Evolutionary conservation across 2,797 vertebrate species (phyloP).

Genomic region (Anguilla megastoma): DNA sequence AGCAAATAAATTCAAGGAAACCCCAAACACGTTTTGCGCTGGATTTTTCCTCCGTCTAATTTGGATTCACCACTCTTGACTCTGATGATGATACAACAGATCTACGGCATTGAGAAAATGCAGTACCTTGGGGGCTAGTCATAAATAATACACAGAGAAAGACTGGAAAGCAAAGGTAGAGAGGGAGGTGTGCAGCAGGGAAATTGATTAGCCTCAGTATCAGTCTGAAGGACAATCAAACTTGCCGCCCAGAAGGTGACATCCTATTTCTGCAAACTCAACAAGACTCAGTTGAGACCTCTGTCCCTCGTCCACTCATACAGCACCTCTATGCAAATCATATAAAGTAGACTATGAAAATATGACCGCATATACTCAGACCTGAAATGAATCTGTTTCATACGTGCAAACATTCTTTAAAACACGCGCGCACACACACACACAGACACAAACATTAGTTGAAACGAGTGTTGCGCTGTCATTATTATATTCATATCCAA

Average conservation of each 20-base stretch:
- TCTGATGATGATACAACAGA: background rate
- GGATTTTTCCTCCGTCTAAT: background rate
- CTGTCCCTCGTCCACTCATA: background rate
- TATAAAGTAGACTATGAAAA: background rate
- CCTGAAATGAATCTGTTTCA: background rate
- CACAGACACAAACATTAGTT: background rate
- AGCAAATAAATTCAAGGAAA: background rate
- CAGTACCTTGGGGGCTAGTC: background rate
- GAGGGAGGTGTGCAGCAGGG: background rate
- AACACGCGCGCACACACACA: background rate
- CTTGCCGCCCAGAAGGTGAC: background rate
- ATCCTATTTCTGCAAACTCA: background rate
- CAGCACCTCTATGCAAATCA: background rate
- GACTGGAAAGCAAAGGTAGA: background rate
- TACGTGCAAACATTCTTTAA: background rate
- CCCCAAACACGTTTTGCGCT: background rate
- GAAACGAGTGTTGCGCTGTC: background rate
- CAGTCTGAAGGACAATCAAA: slow-evolving; percentile 14
- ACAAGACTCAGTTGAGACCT: background rate
- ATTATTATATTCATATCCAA: background rate
- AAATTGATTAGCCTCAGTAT: background rate
- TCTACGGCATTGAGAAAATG: background rate
- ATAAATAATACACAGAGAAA: background rate
- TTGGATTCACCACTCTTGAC: background rate
- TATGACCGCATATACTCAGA: background rate